Percentiles rank a stretch among this genome's conserved stretches.
Evolutionary conservation across 2,113 vertebrate genomes (phyloP).

Genomic region (Dipodomys spectabilis): DNA sequence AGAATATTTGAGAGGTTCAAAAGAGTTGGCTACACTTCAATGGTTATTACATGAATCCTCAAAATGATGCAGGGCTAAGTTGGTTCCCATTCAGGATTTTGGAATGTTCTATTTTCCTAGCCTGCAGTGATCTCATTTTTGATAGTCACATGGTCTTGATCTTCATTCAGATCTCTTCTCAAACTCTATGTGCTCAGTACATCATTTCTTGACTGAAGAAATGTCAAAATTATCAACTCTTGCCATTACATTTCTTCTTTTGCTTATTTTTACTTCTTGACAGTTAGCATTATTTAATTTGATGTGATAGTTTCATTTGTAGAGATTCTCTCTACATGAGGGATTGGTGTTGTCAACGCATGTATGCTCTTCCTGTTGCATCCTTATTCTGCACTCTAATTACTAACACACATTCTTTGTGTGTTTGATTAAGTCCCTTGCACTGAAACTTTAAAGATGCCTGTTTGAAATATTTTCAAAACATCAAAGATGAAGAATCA

Average conservation of each 20-base stretch:
- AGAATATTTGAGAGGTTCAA: not conserved
- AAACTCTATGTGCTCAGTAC: not conserved
- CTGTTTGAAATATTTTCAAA: conserved; percentile 6
- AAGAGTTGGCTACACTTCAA: not conserved
- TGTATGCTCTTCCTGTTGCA: not conserved
- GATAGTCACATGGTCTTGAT: not conserved
- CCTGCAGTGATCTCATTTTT: not conserved
- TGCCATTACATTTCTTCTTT: not conserved
- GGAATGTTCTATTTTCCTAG: not conserved
- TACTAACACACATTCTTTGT: not conserved
- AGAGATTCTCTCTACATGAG: not conserved
- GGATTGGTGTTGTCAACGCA: not conserved
- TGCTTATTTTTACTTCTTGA: not conserved
- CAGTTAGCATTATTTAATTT: not conserved
- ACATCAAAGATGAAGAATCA: not conserved
- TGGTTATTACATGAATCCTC: not conserved
- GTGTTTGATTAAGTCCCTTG: not conserved
- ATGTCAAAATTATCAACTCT: not conserved
- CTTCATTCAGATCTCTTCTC: not conserved
- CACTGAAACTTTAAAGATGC: not conserved
- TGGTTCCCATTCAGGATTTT: not conserved
- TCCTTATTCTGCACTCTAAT: not conserved
- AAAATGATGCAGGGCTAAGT: not conserved
- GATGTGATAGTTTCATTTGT: too few relatives aligned
- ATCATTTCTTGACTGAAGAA: not conserved